Evolutionary conservation across 1,140 invertebrate species (phyloP).

Genomic region (Drosophila kurseongensis): DNA sequence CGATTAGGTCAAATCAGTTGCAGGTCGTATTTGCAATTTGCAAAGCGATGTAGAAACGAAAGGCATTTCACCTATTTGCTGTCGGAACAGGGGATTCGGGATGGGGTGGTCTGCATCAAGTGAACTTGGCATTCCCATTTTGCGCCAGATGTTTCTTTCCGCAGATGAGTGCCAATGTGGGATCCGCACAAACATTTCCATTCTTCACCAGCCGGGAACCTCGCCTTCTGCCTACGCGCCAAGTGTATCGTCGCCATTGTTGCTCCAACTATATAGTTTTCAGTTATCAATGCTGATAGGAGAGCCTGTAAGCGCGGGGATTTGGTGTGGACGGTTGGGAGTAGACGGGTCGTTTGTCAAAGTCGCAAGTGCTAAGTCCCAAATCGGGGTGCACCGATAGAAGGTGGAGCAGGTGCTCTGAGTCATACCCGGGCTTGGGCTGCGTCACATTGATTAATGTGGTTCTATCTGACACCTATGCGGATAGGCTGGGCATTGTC

Average conservation of each 20-base stretch:
- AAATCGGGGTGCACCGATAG: slow-evolving; percentile 12
- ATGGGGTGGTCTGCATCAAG: slow-evolving; percentile 7
- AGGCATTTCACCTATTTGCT: not conserved
- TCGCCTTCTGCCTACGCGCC: slow-evolving; percentile 20
- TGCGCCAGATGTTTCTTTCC: slow-evolving; percentile 40
- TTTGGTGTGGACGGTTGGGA: slow-evolving; percentile 33
- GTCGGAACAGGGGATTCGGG: not conserved
- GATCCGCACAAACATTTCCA: slow-evolving; percentile 29
- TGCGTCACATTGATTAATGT: slow-evolving; percentile 52
- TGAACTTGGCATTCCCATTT: slow-evolving; percentile 40
- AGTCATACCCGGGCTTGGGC: slow-evolving; percentile 20
- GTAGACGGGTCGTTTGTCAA: slow-evolving; percentile 49
- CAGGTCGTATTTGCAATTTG: not conserved
- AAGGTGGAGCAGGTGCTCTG: slow-evolving; percentile 30
- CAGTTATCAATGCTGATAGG: slow-evolving; percentile 36
- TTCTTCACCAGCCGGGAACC: slow-evolving; percentile 13
- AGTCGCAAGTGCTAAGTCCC: slow-evolving; percentile 37
- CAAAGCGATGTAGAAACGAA: slow-evolving; percentile 10
- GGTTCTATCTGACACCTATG: slow-evolving; percentile 27
- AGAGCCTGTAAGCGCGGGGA: slow-evolving; percentile 42
- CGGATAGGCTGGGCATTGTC: slow-evolving; percentile 38
- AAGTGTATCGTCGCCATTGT: slow-evolving; percentile 12
- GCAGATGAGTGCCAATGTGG: slow-evolving; percentile 22
- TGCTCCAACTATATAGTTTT: slow-evolving; percentile 4
- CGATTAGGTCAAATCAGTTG: slow-evolving; percentile 20